A percentile compares a stretch with the other conserved stretches of the same genome.
Evolutionary conservation across 2,888 invertebrate genomes (phyloP).

Genomic region (Proisotoma minuta): DNA sequence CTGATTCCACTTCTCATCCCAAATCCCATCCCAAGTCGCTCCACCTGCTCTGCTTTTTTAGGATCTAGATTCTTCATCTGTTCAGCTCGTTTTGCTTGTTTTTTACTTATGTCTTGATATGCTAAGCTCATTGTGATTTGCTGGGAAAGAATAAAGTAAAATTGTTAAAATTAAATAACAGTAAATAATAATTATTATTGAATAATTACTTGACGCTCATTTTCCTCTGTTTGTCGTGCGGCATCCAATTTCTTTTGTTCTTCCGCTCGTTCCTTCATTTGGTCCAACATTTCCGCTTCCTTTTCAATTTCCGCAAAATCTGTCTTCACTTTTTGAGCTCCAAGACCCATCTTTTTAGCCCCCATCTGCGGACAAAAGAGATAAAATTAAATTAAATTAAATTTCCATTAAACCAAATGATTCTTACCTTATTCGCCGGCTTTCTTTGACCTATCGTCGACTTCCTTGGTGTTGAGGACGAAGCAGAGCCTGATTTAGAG

Average conservation of each 20-base stretch:
- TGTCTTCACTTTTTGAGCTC: constrained; percentile 88
- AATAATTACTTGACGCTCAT: constrained; percentile 56
- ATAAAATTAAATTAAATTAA: not conserved
- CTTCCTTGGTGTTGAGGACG: constrained; percentile 55
- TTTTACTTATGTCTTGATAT: constrained; percentile 68
- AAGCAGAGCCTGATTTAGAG: constrained; percentile 49
- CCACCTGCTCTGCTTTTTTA: constrained; percentile 78
- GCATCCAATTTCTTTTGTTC: constrained; percentile 42
- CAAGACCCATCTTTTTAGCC: constrained; percentile 79
- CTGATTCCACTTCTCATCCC: constrained; percentile 62
- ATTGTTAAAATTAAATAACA: too few species aligned
- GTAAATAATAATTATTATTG: constrained; percentile 6
- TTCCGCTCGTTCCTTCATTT: constrained; percentile 56
- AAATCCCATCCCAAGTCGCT: constrained; percentile 90
- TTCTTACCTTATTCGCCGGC: constrained; percentile 59
- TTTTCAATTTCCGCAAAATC: constrained; percentile 94
- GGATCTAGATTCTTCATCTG: constrained; percentile 69
- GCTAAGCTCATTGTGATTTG: constrained; percentile 58
- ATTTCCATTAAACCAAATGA: not conserved
- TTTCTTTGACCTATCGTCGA: constrained; percentile 69
- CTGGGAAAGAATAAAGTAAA: constrained; percentile 44
- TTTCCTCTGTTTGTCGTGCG: constrained; percentile 58
- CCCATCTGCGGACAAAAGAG: constrained; percentile 61
- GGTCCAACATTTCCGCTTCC: constrained; percentile 79
- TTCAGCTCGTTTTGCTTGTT: constrained; percentile 66